Base-by-base conservation (phyloP, 2,888 invertebrate genomes). In the Ptychoptera albimana region DNA sequence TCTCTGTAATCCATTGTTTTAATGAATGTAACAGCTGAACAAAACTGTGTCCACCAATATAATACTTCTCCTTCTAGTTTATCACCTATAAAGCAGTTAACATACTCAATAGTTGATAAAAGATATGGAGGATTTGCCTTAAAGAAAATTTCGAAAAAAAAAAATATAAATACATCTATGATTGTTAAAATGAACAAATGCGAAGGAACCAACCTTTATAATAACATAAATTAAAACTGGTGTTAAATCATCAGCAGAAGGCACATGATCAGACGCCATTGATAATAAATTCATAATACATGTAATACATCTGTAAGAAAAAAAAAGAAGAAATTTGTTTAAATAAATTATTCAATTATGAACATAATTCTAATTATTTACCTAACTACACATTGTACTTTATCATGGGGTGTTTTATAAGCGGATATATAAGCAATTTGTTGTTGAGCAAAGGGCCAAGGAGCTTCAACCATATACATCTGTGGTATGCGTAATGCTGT, bases 21-120 rank as follows among this genome's bases (percentile, higher is more conserved):
- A 60, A 97, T 94, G 70, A 91, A 94, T 67, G 94, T 93, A 44
- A 96, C 88, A 40, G 92, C 92, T 1, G 94, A 84, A 58, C 87
- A 86, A 69, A 97, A 96, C 67, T 96, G 93, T 44, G 92, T 94
- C 97, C 96, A 97, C 83, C 93, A 94, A 68, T 97, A 98, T 56
- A 85, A 82, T 57, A 92, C 88, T 65, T 93, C 92, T 42, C 94
- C 94, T 49, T 74, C 73, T 47, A 94, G 72, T 49, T 81, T 77
- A 51, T 78, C 74, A 45, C 82, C 85, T 58, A 88, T 89, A 63
- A 92, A 89, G 54, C 88, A 91, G 64, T 83, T 85, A 51, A 98
- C 91, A 64, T 93, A 92, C 68, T 97, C 93, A 52, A 97, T 80
- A 29, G 93, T 96, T 10, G 96, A 96, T 46, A 97, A 74, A 48